phyloP scores from a whole-genome alignment of 2,113 vertebrate species.

The Acrocephalus kingi region DNA sequence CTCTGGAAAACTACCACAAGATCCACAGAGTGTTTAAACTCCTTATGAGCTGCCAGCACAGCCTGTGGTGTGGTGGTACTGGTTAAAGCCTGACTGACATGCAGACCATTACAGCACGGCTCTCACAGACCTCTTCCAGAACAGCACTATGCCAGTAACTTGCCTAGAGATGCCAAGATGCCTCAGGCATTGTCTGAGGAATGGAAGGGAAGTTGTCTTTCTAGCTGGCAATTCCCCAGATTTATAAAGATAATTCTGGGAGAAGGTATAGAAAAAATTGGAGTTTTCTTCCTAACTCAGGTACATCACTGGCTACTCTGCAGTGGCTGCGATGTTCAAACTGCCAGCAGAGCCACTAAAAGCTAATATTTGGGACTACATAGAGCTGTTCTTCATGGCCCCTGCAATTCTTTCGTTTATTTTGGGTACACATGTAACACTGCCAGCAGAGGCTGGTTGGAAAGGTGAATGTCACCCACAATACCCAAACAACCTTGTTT shows the following conservation, averaged over 20 bases:
- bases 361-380: neutral
- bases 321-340: rapidly evolving
- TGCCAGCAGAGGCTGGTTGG: neutral
- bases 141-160: neutral
- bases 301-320: neutral
- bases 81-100: neutral
- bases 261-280: neutral
- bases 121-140: neutral
- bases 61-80: neutral
- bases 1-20: neutral
- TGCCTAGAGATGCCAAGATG: neutral
- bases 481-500: slow-evolving; percentile 36
- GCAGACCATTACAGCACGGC: rapidly evolving
- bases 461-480: slow-evolving; percentile 2
- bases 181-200: neutral
- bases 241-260: neutral
- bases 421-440: neutral
- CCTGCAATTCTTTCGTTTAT: neutral
- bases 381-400: neutral
- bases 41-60: neutral
- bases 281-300: neutral
- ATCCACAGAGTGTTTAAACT: neutral
- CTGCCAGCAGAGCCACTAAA: neutral
- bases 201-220: neutral
- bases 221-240: neutral